These are phyloP conservation scores for Ceraclea dissimilis DNA, from an alignment of 2,888 invertebrate genomes.

Conservation along the genomic window DNA sequence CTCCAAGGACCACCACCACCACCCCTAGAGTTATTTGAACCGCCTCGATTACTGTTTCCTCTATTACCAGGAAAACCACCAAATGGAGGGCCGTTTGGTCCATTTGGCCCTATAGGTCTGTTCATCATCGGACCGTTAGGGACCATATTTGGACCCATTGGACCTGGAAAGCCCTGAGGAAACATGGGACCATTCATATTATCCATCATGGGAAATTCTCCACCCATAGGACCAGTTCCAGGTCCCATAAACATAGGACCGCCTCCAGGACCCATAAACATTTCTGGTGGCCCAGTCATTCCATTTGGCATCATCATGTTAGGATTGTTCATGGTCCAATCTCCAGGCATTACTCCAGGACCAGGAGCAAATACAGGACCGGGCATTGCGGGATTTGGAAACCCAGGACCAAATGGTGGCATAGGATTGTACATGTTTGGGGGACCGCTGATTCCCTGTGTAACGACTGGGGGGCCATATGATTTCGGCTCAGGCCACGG, in stretches of 20 bases:
- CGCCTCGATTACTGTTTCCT: constrained; percentile 13
- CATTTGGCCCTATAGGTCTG: constrained; percentile 31
- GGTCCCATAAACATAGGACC: constrained; percentile 20
- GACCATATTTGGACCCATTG: constrained; percentile 38
- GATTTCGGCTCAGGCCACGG: constrained; percentile 83
- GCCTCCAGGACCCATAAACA: constrained; percentile 27
- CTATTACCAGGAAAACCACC: constrained; percentile 30
- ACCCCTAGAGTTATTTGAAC: constrained; percentile 44
- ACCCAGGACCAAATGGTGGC: constrained; percentile 41
- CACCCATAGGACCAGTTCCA: constrained; percentile 9
- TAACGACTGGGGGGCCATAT: constrained; percentile 40
- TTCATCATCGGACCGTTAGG: constrained; percentile 29
- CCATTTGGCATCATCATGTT: constrained; percentile 43
- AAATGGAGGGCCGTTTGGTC: constrained; percentile 30
- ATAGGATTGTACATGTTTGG: constrained; percentile 45
- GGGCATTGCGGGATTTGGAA: constrained; percentile 43
- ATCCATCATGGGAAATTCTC: constrained; percentile 36
- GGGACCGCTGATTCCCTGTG: constrained; percentile 29
- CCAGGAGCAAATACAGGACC: constrained; percentile 39
- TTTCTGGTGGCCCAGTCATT: constrained; percentile 45
- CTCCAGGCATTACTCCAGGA: constrained; percentile 34
- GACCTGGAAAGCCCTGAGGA: constrained; percentile 41
- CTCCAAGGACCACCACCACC: constrained; percentile 44
- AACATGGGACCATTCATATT: constrained; percentile 36
- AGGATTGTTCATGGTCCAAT: constrained; percentile 36